Evolutionary conservation across 2,888 invertebrate genomes (phyloP).

Genomic region (Drosophila mimica): DNA sequence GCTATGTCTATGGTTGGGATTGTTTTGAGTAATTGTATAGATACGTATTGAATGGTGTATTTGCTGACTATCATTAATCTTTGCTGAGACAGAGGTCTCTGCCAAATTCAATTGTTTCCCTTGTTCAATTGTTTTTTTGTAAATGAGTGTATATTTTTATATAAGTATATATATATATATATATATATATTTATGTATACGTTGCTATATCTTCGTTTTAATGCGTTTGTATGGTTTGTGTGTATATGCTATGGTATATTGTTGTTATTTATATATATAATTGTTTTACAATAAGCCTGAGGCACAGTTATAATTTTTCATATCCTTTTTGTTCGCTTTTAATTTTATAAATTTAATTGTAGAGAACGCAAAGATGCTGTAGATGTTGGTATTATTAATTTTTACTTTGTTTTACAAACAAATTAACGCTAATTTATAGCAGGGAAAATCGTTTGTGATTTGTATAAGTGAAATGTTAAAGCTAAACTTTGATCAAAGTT

Average conservation of each 20-base stretch:
- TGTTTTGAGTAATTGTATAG: constrained; percentile 19
- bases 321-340: constrained; percentile 29
- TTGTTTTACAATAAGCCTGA: constrained; percentile 83
- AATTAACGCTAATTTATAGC: constrained; percentile 51
- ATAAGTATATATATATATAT: constrained; percentile 55
- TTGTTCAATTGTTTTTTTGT: constrained; percentile 60
- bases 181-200: constrained; percentile 57
- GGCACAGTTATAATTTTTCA: constrained; percentile 73
- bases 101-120: constrained; percentile 66
- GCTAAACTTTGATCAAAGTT: constrained; percentile 51
- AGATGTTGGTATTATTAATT: constrained; percentile 21
- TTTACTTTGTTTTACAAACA: constrained; percentile 77
- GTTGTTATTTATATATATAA: constrained; percentile 53
- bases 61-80: constrained; percentile 41
- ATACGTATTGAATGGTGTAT: constrained; percentile 22
- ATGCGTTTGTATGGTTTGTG: constrained; percentile 50
- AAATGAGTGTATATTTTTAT: constrained; percentile 77
- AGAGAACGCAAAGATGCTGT: constrained; percentile 28
- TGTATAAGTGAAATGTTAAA: constrained; percentile 44
- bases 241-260: constrained; percentile 45
- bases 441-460: constrained; percentile 12
- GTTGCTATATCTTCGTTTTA: constrained; percentile 40
- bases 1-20: constrained; percentile 5
- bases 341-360: constrained; percentile 29
- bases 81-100: constrained; percentile 44